Evolutionary conservation across 2,113 vertebrate species (phyloP).

Genomic region (Ammodytes marinus): DNA sequence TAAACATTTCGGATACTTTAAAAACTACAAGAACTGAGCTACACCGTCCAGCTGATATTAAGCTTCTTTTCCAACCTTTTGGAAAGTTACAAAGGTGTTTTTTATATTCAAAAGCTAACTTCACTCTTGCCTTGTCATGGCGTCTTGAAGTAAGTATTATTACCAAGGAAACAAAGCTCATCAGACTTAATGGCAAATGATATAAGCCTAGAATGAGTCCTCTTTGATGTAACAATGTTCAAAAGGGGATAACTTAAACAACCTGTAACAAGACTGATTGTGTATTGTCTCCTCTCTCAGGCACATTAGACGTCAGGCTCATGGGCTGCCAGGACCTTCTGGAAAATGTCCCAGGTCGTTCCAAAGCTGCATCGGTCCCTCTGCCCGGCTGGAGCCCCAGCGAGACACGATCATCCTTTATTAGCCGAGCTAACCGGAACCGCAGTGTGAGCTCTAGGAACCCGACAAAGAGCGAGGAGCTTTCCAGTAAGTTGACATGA

Average conservation of each 20-base stretch:
- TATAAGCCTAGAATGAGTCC: background rate
- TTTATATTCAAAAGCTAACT: background rate
- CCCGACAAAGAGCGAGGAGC: conserved; percentile 94
- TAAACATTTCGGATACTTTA: background rate
- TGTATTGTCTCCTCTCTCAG: conserved; percentile 72
- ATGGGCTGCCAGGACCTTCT: conserved; percentile 99
- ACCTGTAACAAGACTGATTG: background rate
- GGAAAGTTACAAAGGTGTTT: background rate
- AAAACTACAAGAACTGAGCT: background rate
- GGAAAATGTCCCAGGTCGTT: conserved; percentile 96
- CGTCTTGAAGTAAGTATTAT: background rate
- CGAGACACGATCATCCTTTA: conserved; percentile 96
- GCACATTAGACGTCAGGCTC: conserved; percentile 97
- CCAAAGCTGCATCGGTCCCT: conserved; percentile 92
- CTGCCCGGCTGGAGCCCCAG: conserved; percentile 97
- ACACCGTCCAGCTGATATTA: background rate
- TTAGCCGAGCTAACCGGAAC: conserved; percentile 94
- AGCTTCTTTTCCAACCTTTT: background rate
- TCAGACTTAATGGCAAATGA: background rate
- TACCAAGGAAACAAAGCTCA: background rate
- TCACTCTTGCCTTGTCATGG: background rate
- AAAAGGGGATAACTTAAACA: background rate
- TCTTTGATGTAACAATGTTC: background rate
- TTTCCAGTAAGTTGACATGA: conserved; percentile 88
- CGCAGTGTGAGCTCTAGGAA: conserved; percentile 93